Percentiles rank a stretch among this genome's conserved stretches.
Evolutionary conservation across 2,113 vertebrate species (phyloP).

Genomic region (Oreochromis niloticus): DNA sequence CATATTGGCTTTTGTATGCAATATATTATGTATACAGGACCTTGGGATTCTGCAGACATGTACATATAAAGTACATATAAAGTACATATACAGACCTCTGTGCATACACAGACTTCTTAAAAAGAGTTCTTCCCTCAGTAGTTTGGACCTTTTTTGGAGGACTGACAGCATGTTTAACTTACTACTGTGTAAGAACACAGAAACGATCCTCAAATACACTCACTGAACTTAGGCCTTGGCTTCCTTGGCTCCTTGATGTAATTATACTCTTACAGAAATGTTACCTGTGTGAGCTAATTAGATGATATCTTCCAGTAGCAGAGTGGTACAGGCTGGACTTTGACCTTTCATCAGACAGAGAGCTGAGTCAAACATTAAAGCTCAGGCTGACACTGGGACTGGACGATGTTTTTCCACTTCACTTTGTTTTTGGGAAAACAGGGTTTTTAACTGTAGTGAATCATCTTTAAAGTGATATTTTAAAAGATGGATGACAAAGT

Average conservation of each 20-base stretch:
- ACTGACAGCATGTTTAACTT: background rate
- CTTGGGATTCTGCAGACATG: background rate
- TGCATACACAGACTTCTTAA: background rate
- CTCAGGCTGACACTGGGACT: background rate
- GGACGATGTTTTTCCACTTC: background rate
- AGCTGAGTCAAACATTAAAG: background rate
- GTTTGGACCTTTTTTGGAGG: background rate
- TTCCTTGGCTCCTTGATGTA: background rate
- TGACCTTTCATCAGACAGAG: background rate
- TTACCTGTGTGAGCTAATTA: background rate
- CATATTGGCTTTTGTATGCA: background rate
- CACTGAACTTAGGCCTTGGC: background rate
- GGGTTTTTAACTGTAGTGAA: background rate
- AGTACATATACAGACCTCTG: too few species aligned
- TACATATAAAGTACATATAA: too few species aligned
- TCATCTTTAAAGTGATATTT: background rate
- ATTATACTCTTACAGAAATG: background rate
- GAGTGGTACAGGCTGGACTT: background rate
- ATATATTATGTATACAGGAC: background rate
- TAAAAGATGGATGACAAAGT: background rate
- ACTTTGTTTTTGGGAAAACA: background rate
- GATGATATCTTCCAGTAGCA: background rate
- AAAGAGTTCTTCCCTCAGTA: background rate
- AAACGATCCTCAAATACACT: background rate
- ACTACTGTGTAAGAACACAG: background rate